Conservation (phyloP, 2,888 invertebrate species). For the Coenonympha glycerion region DNA sequence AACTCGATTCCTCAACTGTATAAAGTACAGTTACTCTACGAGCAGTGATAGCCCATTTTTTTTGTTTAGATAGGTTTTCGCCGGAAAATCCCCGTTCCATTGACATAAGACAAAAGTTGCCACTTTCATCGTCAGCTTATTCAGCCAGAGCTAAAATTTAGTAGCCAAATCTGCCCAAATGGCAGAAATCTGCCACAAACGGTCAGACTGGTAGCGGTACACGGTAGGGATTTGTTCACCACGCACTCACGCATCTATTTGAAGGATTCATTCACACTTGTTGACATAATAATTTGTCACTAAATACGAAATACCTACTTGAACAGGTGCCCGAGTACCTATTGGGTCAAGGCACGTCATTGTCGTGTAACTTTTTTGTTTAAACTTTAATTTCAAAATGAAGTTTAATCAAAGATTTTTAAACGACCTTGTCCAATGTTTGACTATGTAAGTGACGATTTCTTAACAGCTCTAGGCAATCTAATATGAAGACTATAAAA, state of each 20-base stretch:
- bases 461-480: constrained; percentile 9
- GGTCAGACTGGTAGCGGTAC: too few relatives aligned
- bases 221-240: constrained; percentile 30
- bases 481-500: neutral
- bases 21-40: too few relatives aligned
- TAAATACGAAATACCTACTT: constrained; percentile 36
- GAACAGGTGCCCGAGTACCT: constrained; percentile 13
- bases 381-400: constrained; percentile 19
- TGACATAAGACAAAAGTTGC: too few relatives aligned
- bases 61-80: too few relatives aligned
- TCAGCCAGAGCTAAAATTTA: too few relatives aligned
- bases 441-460: constrained; percentile 10
- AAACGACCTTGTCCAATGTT: constrained; percentile 13
- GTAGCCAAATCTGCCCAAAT: too few relatives aligned
- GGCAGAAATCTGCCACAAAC: too few relatives aligned
- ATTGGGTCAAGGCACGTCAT: constrained; percentile 26
- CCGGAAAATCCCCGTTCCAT: too few relatives aligned
- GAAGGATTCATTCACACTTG: constrained; percentile 43
- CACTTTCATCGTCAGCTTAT: too few relatives aligned
- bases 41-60: too few relatives aligned
- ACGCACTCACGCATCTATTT: constrained; percentile 34
- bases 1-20: too few relatives aligned
- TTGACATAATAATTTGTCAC: constrained; percentile 51
- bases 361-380: constrained; percentile 16
- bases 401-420: constrained; percentile 9